Evolutionary conservation across 2,113 vertebrate species (phyloP).

Genomic region (Megalops atlanticus): DNA sequence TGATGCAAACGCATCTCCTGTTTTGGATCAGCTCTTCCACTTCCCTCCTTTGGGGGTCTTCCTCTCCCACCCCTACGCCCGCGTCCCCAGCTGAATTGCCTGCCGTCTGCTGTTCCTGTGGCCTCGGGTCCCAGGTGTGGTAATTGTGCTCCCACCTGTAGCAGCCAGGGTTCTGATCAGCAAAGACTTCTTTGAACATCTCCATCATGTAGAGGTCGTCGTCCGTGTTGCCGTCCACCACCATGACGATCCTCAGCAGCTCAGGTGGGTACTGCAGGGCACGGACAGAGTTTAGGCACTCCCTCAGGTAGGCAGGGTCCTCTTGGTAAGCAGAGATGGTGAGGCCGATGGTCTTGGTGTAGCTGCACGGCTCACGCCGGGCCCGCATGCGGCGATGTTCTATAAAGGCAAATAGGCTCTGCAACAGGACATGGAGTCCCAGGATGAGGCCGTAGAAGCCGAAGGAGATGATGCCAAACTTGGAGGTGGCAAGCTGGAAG

Average conservation of each 20-base stretch:
- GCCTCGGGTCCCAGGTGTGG: slow-evolving; percentile 68
- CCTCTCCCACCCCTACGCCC: slow-evolving; percentile 60
- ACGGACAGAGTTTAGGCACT: slow-evolving; percentile 80
- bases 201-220: slow-evolving; percentile 89
- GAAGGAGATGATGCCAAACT: slow-evolving; percentile 77
- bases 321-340: slow-evolving; percentile 89
- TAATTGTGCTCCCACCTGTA: slow-evolving; percentile 85
- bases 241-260: slow-evolving; percentile 81
- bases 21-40: slow-evolving; percentile 79
- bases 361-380: slow-evolving; percentile 50
- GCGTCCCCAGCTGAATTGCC: slow-evolving; percentile 24
- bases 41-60: slow-evolving; percentile 70
- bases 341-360: slow-evolving; percentile 78
- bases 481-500: slow-evolving; percentile 70
- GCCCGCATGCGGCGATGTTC: slow-evolving; percentile 73
- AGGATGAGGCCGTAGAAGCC: slow-evolving; percentile 88
- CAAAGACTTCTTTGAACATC: slow-evolving; percentile 86
- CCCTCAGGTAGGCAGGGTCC: slow-evolving; percentile 79
- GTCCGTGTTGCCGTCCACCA: slow-evolving; percentile 81
- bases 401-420: slow-evolving; percentile 83
- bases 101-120: slow-evolving; percentile 25
- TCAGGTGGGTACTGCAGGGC: slow-evolving; percentile 76
- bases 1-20: slow-evolving; percentile 83
- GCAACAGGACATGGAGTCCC: slow-evolving; percentile 75
- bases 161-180: slow-evolving; percentile 74